Conservation (phyloP, 2,113 vertebrate genomes). For the Machaerirhynchus nigripectus region DNA sequence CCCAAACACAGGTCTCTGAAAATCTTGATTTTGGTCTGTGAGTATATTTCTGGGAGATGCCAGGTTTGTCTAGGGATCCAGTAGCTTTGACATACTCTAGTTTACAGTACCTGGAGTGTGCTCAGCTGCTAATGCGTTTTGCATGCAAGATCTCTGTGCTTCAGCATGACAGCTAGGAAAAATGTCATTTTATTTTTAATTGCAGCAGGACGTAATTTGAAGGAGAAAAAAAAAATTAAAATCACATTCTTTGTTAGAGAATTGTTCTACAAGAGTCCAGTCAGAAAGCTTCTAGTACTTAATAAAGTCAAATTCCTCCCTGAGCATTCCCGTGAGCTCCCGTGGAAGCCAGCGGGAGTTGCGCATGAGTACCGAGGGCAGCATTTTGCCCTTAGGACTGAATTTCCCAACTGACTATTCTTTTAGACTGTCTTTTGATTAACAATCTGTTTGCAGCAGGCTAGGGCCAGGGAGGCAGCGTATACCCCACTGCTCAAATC, state of each 20-base stretch:
- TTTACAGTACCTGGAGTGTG: conserved; percentile 17
- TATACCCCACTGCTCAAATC: conserved; percentile 32
- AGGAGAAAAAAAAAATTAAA: rapidly evolving
- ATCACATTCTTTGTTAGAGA: not conserved
- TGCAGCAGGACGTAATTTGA: not conserved
- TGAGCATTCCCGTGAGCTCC: not conserved
- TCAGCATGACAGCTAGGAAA: not conserved
- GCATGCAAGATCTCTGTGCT: not conserved
- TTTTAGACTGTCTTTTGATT: conserved; percentile 65
- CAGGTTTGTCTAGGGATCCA: not conserved
- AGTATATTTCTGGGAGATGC: not conserved
- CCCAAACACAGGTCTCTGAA: not conserved
- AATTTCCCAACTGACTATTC: conserved; percentile 58
- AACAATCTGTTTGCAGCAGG: conserved; percentile 63
- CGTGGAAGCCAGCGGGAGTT: conserved; percentile 3
- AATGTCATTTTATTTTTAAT: conserved; percentile 40
- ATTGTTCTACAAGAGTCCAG: not conserved
- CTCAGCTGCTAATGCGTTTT: not conserved
- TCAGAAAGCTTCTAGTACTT: conserved; percentile 10
- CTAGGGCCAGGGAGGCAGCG: conserved; percentile 17
- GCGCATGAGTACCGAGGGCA: not conserved
- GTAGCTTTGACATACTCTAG: conserved; percentile 26
- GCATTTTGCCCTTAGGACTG: conserved; percentile 56
- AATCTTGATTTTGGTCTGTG: not conserved
- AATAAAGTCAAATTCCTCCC: conserved; percentile 29